These are phyloP conservation scores for Athripsodes cinereus DNA, from an alignment of 2,888 invertebrate species.

Conservation along the genomic window DNA sequence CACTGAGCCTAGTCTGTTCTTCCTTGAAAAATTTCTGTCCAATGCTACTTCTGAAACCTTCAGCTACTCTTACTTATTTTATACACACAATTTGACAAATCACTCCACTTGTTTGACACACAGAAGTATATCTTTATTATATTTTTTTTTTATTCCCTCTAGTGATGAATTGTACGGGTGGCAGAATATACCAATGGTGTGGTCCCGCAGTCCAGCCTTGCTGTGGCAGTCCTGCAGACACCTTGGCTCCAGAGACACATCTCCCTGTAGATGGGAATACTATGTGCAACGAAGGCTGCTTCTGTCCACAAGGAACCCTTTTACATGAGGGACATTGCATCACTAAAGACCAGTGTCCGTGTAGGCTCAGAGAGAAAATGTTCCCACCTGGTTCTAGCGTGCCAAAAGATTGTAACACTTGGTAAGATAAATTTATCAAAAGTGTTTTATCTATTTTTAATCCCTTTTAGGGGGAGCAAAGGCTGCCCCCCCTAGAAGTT, in stretches of 20 bases:
- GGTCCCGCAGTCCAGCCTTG: slow-evolving; percentile 67
- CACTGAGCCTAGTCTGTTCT: too few relatives aligned
- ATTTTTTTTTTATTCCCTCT: too few relatives aligned
- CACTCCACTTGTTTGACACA: too few relatives aligned
- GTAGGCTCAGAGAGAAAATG: slow-evolving; percentile 64
- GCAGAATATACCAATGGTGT: slow-evolving; percentile 72
- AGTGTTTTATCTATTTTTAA: neutral
- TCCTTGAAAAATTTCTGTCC: too few relatives aligned
- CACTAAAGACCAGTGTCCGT: slow-evolving; percentile 68
- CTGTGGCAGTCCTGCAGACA: slow-evolving; percentile 53
- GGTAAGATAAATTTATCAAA: slow-evolving; percentile 49
- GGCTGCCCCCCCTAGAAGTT: too few relatives aligned
- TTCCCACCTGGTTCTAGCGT: slow-evolving; percentile 66
- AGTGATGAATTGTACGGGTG: slow-evolving; percentile 74
- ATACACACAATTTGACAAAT: too few relatives aligned
- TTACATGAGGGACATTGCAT: slow-evolving; percentile 73
- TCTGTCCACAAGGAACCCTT: slow-evolving; percentile 74
- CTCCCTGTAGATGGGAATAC: slow-evolving; percentile 15
- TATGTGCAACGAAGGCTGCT: slow-evolving; percentile 79
- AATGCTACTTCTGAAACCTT: too few relatives aligned
- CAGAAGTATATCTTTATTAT: too few relatives aligned
- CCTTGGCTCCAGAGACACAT: slow-evolving; percentile 23
- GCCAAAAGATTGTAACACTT: slow-evolving; percentile 79
- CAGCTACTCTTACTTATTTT: too few relatives aligned
- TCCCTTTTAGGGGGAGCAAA: neutral